Conservation (phyloP, 2,113 vertebrate species). For the Oreochromis spilurus region DNA sequence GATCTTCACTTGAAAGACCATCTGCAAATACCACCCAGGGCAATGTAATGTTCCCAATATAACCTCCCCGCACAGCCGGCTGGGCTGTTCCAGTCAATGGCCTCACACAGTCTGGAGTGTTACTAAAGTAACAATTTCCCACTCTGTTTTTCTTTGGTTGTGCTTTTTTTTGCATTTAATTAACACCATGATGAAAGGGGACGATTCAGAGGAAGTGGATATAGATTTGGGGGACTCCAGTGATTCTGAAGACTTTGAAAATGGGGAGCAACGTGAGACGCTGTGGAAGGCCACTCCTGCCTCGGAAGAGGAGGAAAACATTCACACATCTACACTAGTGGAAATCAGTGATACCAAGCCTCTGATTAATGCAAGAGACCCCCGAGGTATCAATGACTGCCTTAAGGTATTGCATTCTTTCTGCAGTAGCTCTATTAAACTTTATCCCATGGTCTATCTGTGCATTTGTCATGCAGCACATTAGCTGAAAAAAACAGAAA, state of each 20-base stretch:
- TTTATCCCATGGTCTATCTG: background rate
- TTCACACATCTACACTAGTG: constrained; percentile 61
- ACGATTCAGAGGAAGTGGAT: constrained; percentile 64
- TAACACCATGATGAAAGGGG: constrained; percentile 52
- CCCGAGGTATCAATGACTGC: constrained; percentile 70
- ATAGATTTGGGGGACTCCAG: constrained; percentile 67
- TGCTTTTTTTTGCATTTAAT: constrained; percentile 8
- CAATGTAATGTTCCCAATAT: constrained; percentile 72
- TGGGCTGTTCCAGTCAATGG: background rate
- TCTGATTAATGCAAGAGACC: constrained; percentile 68
- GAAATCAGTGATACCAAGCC: constrained; percentile 74
- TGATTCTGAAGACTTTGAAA: constrained; percentile 54
- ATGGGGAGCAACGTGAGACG: constrained; percentile 40
- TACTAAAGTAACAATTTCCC: background rate
- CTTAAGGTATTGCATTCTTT: constrained; percentile 68
- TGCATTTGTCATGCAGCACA: background rate
- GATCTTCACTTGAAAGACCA: constrained; percentile 58
- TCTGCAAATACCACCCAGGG: constrained; percentile 70
- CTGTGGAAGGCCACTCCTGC: constrained; percentile 63
- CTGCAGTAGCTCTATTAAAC: background rate
- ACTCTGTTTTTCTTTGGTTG: background rate
- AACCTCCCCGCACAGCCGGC: constrained; percentile 45
- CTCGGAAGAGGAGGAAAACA: constrained; percentile 64
- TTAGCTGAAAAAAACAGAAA: background rate
- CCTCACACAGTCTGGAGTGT: constrained; percentile 3